Conservation (phyloP, 2,888 invertebrate genomes). For the Papilio elwesi region DNA sequence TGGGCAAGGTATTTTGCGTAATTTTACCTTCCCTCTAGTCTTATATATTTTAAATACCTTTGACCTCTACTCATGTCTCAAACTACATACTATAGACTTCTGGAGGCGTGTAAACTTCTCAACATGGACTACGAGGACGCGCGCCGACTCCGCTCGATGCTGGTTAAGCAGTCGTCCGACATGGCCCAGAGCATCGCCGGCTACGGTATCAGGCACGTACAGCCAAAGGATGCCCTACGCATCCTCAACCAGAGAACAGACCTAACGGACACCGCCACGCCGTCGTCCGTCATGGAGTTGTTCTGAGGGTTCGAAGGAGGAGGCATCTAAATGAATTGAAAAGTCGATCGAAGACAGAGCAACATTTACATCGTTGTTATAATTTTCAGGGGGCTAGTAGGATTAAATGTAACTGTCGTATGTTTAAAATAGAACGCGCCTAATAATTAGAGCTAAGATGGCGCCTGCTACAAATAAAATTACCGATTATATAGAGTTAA, state of each 20-base stretch:
- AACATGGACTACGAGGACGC: conserved; percentile 91
- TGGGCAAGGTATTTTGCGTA: too few relatives aligned
- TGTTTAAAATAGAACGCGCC: too few relatives aligned
- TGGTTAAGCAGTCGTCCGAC: conserved; percentile 64
- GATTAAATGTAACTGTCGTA: not conserved
- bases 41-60: too few relatives aligned
- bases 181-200: conserved; percentile 47
- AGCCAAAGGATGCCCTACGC: conserved; percentile 54
- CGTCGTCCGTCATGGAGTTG: conserved; percentile 71
- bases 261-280: conserved; percentile 58
- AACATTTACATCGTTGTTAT: not conserved
- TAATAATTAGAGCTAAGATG: too few relatives aligned
- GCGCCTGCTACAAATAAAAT: too few relatives aligned
- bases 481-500: too few relatives aligned
- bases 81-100: conserved; percentile 77
- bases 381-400: not conserved
- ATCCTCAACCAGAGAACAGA: conserved; percentile 78
- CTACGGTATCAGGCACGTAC: conserved; percentile 53
- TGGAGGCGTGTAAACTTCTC: conserved; percentile 90
- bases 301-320: conserved; percentile 72
- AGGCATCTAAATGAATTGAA: conserved; percentile 53
- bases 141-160: conserved; percentile 87
- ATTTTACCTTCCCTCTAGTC: too few relatives aligned
- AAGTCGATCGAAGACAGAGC: conserved; percentile 40
- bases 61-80: too few relatives aligned